Conservation (phyloP, 2,113 vertebrate genomes). For the Ovibos moschatus region DNA sequence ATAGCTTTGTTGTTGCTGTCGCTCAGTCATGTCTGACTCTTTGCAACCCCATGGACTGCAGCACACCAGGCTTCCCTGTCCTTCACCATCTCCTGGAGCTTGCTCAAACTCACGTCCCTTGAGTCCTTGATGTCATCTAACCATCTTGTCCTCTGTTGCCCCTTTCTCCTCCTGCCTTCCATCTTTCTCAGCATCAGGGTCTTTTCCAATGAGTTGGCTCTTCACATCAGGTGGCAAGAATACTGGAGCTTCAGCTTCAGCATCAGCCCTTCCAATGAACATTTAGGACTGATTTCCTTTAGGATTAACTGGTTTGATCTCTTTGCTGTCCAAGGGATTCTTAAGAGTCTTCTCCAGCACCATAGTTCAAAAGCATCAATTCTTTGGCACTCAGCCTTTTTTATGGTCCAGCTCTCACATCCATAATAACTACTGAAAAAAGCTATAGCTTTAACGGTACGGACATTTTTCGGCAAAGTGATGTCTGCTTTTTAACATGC, state of each 20-base stretch:
- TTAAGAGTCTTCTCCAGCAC: not conserved
- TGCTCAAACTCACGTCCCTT: not conserved
- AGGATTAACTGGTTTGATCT: not conserved
- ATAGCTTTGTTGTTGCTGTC: not conserved
- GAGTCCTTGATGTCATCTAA: not conserved
- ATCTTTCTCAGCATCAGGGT: not conserved
- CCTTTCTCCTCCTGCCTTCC: not conserved
- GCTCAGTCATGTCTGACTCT: not conserved
- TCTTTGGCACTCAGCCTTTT: not conserved
- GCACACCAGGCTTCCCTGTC: not conserved
- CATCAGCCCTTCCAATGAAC: not conserved
- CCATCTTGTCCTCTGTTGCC: not conserved
- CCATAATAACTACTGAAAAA: not conserved
- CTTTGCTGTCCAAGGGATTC: not conserved
- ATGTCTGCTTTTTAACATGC: not conserved
- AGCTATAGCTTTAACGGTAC: not conserved
- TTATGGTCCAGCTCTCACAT: not conserved
- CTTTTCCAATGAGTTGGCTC: not conserved
- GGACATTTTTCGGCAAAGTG: not conserved
- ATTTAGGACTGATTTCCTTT: not conserved
- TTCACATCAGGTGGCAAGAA: not conserved
- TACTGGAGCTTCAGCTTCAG: not conserved
- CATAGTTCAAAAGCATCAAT: not conserved
- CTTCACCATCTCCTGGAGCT: not conserved
- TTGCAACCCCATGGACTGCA: not conserved